A percentile compares a stretch with the other conserved stretches of the same genome.
Conservation (phyloP, 1,140 invertebrate genomes). For the Myzus persicae region DNA sequence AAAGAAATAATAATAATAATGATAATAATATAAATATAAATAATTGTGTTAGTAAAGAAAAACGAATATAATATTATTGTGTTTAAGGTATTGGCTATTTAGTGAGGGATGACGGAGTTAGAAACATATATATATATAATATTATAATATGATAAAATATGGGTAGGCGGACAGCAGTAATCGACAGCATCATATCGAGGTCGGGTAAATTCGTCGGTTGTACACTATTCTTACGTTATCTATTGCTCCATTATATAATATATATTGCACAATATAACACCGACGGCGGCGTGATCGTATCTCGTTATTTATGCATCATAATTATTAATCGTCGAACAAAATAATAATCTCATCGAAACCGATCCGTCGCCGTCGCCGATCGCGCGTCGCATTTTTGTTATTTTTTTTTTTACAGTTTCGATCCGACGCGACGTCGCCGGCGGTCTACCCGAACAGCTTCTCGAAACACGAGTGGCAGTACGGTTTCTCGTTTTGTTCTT, state of each 20-base stretch:
- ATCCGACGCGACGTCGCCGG: too few relatives aligned
- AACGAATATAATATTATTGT: neutral
- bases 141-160: neutral
- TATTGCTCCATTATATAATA: neutral
- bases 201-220: neutral
- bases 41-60: constrained; percentile 23
- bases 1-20: neutral
- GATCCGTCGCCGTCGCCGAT: too few relatives aligned
- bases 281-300: neutral
- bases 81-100: neutral
- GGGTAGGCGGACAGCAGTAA: neutral
- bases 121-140: neutral
- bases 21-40: constrained; percentile 4
- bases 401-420: too few relatives aligned
- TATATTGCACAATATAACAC: neutral
- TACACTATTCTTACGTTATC: neutral
- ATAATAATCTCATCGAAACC: neutral
- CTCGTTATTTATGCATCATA: neutral
- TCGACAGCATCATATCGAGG: neutral
- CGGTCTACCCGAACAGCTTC: constrained; percentile 87
- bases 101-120: neutral
- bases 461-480: constrained; percentile 98
- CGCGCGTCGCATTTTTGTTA: too few relatives aligned
- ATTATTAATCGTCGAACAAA: neutral
- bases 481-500: constrained; percentile 97